These are phyloP conservation scores for Panagrolaimus sp. DNA, from an alignment of 1,140 invertebrate species.

Conservation along the genomic window DNA sequence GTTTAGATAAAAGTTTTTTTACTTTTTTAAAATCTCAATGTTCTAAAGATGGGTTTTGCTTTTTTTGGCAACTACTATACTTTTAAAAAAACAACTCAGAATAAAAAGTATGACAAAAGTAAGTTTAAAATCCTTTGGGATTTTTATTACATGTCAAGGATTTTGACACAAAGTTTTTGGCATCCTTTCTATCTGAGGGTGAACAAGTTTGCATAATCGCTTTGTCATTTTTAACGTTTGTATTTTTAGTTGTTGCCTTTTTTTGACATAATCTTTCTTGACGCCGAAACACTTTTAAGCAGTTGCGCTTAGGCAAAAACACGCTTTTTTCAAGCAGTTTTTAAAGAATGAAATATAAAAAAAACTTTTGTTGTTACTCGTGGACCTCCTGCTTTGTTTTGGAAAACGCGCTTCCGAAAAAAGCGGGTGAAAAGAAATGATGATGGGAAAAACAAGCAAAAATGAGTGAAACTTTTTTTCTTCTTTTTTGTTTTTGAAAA, in stretches of 20 bases:
- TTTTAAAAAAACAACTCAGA: no score
- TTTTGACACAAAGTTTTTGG: no score
- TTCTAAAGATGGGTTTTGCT: no score
- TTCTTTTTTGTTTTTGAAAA: background rate
- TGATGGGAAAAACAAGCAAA: no score
- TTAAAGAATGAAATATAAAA: background rate
- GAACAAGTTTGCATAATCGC: constrained; percentile 6
- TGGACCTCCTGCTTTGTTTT: background rate
- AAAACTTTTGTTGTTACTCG: background rate
- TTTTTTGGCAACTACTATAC: no score
- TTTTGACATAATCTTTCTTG: constrained; percentile 12
- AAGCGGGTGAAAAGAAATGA: no score
- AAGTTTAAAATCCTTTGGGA: no score
- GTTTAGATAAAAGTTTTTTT: no score
- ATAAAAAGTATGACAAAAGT: no score
- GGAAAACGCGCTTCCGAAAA: background rate
- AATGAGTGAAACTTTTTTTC: background rate
- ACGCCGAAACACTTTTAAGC: constrained; percentile 5
- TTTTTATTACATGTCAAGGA: no score
- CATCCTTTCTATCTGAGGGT: no score
- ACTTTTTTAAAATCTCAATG: no score
- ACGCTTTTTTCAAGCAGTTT: constrained; percentile 15
- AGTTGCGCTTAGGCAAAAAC: background rate
- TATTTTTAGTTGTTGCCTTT: background rate
- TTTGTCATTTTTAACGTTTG: constrained; percentile 13